A percentile compares a stretch with the other conserved stretches of the same genome.
Evolutionary conservation across 2,113 vertebrate species (phyloP).

Genomic region (Neomonachus schauinslandi): DNA sequence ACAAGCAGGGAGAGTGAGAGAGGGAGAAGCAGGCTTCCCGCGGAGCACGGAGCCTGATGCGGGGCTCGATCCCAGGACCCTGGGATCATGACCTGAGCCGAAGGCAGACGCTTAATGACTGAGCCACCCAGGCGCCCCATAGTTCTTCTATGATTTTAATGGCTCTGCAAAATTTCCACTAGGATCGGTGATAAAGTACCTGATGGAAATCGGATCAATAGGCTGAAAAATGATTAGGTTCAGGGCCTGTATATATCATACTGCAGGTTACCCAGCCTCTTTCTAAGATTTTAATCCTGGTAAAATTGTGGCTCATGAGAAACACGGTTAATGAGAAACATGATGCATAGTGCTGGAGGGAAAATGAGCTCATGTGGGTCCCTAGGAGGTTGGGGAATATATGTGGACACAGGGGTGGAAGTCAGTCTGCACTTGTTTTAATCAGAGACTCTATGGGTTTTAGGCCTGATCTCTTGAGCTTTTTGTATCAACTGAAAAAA

Average conservation of each 20-base stretch:
- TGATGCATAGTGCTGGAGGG: not conserved
- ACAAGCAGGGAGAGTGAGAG: too few species aligned
- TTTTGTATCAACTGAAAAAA: not conserved
- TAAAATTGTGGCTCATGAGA: not conserved
- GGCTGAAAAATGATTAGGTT: not conserved
- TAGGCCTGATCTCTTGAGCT: not conserved
- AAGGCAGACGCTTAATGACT: too few species aligned
- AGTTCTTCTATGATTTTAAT: conserved; percentile 14
- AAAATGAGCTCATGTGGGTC: not conserved
- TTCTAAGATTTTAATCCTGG: not conserved
- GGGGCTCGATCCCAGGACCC: too few species aligned
- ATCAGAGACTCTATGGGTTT: not conserved
- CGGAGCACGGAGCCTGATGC: too few species aligned
- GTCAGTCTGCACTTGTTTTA: not conserved
- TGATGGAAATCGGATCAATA: not conserved
- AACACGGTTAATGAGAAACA: not conserved
- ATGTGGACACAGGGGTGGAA: not conserved
- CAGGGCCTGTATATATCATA: not conserved
- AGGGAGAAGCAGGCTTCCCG: too few species aligned
- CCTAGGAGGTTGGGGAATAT: not conserved
- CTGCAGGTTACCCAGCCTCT: not conserved
- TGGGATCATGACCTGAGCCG: too few species aligned
- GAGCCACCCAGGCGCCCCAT: too few species aligned
- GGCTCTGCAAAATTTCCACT: not conserved
- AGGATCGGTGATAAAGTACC: not conserved